These are phyloP conservation scores for Oscarella lobularis DNA, from an alignment of 37 sponge, comb jelly and placozoan species.

Conservation along the genomic window DNA sequence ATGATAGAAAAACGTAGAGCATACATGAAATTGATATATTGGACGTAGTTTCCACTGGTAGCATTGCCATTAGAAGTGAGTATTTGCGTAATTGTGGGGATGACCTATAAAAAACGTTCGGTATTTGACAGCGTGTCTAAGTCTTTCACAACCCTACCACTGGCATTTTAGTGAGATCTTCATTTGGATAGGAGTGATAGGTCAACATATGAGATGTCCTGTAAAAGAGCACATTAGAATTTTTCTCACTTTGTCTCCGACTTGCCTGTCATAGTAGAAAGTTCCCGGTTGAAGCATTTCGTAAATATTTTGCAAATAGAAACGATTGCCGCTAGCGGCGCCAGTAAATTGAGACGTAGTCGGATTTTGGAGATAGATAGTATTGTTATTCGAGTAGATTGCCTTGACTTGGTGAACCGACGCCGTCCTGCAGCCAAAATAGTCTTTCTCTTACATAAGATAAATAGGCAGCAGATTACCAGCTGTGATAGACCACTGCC, in stretches of 20 bases:
- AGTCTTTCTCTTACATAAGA: not conserved
- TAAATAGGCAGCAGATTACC: not conserved
- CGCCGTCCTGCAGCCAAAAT: not conserved
- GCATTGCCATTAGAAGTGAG: not conserved
- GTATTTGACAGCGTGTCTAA: not conserved
- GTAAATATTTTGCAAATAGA: not conserved
- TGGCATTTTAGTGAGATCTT: not conserved
- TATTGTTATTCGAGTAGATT: not conserved
- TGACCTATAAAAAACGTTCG: not conserved
- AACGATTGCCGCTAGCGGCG: not conserved
- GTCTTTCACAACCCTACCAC: not conserved
- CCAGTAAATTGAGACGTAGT: not conserved
- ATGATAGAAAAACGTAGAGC: too few relatives aligned
- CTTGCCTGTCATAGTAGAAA: not conserved
- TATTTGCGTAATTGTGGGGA: not conserved
- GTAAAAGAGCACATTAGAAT: too few relatives aligned
- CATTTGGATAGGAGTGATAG: not conserved
- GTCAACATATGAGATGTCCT: too few relatives aligned
- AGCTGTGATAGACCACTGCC: conserved; percentile 4
- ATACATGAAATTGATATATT: not conserved
- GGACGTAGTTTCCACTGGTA: not conserved
- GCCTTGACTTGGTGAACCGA: conserved; percentile 3
- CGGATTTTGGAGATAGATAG: conserved; percentile 4
- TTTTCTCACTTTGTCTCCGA: too few relatives aligned
- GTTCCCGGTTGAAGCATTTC: conserved; percentile 2